phyloP scores from a whole-genome alignment of 2,797 vertebrate genomes.

The Acanthiza pusilla region DNA sequence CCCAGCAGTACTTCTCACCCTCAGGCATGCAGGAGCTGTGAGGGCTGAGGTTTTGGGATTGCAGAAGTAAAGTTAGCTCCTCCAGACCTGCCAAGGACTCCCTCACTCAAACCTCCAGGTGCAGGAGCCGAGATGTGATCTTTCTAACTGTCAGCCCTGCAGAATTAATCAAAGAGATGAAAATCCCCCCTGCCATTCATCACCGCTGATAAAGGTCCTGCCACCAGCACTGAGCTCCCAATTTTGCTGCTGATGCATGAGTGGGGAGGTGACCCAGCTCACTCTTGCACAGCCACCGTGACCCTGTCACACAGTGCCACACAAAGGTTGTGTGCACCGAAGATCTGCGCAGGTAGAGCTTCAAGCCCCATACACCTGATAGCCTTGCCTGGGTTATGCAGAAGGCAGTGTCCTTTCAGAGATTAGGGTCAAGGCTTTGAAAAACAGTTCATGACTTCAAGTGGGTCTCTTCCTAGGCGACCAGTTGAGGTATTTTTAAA shows the following conservation, averaged over 20 bases:
- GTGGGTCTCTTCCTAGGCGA: background rate
- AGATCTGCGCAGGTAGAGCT: background rate
- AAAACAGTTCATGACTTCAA: background rate
- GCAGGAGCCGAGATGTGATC: background rate
- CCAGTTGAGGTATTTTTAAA: background rate
- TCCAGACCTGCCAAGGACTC: background rate
- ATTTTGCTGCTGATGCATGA: background rate
- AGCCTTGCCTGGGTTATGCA: background rate
- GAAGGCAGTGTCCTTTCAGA: background rate
- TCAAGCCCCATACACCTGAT: background rate
- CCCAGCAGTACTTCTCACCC: background rate
- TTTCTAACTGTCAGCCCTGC: background rate
- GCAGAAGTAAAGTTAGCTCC: background rate
- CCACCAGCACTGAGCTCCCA: background rate
- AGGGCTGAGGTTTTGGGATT: background rate
- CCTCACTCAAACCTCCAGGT: background rate
- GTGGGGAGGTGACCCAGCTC: background rate
- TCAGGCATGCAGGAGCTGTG: background rate
- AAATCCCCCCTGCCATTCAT: constrained; percentile 24
- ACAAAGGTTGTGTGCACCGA: background rate
- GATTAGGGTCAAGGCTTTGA: background rate
- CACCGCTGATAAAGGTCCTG: background rate
- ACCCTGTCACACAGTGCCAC: background rate
- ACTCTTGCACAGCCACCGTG: background rate
- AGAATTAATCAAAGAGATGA: constrained; percentile 38